A percentile compares a stretch with the other conserved stretches of the same genome.
phyloP scores from a whole-genome alignment of 1,140 invertebrate genomes.

The Zaprionus taronus region DNA sequence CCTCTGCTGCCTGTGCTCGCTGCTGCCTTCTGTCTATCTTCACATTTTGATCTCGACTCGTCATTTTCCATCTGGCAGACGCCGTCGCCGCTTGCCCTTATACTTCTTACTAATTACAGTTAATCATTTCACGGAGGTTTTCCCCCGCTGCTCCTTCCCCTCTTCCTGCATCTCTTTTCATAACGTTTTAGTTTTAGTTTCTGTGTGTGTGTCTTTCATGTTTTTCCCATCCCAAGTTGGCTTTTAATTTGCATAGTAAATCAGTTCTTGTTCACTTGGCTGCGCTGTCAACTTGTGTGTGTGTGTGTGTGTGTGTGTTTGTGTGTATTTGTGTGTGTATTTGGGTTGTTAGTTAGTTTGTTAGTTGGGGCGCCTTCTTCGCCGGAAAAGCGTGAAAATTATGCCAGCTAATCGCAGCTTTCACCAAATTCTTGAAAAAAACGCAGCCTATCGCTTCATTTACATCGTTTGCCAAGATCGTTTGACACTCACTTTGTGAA shows the following conservation, averaged over 20 bases:
- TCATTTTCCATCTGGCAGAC: conserved; percentile 50
- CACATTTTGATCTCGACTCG: conserved; percentile 67
- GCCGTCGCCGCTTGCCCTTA: conserved; percentile 44
- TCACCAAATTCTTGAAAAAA: conserved; percentile 72
- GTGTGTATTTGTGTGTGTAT: conserved; percentile 13
- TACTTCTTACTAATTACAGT: conserved; percentile 75
- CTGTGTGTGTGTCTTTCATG: conserved; percentile 3
- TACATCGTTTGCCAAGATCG: conserved; percentile 70
- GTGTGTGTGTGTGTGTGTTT: conserved; percentile 18
- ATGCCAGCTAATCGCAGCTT: conserved; percentile 75
- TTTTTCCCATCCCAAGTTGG: conserved; percentile 28
- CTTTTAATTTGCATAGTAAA: conserved; percentile 82
- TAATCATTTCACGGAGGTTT: conserved; percentile 66
- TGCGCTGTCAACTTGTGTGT: conserved; percentile 4
- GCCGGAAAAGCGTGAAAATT: conserved; percentile 80
- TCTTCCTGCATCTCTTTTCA: not conserved
- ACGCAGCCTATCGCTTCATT: conserved; percentile 68
- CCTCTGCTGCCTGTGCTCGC: not conserved
- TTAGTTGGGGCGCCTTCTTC: conserved; percentile 33
- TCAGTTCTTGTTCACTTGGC: conserved; percentile 64
- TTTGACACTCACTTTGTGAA: conserved; percentile 70
- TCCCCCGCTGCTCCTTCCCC: conserved; percentile 27
- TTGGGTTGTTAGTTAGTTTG: conserved; percentile 20
- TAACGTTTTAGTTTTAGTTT: conserved; percentile 20
- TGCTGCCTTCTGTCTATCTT: conserved; percentile 49